A percentile compares a stretch with the other conserved stretches of the same genome.
Evolutionary conservation across 2,113 vertebrate species (phyloP).

Genomic region (Columba janthina): DNA sequence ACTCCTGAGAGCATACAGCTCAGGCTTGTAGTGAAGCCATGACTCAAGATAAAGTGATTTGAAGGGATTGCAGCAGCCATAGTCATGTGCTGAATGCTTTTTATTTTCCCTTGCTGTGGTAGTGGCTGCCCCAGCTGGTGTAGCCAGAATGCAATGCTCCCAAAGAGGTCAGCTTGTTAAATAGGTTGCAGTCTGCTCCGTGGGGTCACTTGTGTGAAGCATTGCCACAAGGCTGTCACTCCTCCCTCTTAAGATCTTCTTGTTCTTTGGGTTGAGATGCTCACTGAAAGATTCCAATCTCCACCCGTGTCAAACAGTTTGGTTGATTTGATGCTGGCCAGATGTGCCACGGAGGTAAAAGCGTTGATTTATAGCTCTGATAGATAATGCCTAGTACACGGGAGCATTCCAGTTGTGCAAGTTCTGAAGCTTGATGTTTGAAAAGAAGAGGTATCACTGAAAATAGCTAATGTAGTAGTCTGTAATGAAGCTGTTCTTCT

Average conservation of each 20-base stretch:
- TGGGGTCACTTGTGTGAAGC: fast-evolving
- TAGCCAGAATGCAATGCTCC: fast-evolving
- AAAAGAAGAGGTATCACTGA: neutral
- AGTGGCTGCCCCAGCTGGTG: neutral
- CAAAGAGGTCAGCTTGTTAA: neutral
- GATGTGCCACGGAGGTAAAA: neutral
- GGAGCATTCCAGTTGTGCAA: neutral
- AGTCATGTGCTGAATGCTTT: neutral
- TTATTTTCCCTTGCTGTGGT: neutral
- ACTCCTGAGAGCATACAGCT: neutral
- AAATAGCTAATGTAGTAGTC: fast-evolving
- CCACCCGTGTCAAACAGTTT: neutral
- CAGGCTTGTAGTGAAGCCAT: fast-evolving
- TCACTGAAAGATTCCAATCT: neutral
- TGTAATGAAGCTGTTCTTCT: neutral
- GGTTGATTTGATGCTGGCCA: neutral
- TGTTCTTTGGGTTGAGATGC: neutral
- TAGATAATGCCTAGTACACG: neutral
- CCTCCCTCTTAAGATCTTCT: fast-evolving
- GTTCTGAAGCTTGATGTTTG: neutral
- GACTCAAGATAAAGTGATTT: neutral
- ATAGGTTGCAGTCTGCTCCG: fast-evolving
- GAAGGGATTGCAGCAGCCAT: neutral
- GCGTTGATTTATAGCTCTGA: neutral
- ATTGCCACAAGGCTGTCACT: fast-evolving